Percentiles rank a stretch among this genome's conserved stretches.
phyloP scores from a whole-genome alignment of 2,888 invertebrate genomes.

The Drosophila demipolita region DNA sequence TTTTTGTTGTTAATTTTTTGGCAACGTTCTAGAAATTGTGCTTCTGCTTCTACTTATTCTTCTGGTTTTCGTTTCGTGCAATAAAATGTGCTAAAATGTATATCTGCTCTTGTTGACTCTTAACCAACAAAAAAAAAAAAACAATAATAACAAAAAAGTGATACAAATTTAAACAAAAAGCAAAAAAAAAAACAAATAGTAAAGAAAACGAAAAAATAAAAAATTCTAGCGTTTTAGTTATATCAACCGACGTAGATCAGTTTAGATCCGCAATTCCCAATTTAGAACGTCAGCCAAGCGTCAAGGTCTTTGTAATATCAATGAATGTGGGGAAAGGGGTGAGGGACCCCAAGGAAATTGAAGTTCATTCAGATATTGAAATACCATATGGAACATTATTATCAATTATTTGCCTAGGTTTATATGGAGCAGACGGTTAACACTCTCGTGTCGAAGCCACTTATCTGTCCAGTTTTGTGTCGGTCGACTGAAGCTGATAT shows the following conservation, averaged over 20 bases:
- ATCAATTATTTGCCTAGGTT: constrained; percentile 28
- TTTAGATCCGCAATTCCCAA: constrained; percentile 44
- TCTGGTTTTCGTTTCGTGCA: constrained; percentile 33
- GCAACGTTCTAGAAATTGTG: constrained; percentile 47
- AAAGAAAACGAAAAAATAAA: constrained; percentile 10
- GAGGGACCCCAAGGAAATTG: constrained; percentile 51
- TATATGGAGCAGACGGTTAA: constrained; percentile 20
- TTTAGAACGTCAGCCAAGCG: constrained; percentile 49
- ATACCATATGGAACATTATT: constrained; percentile 34
- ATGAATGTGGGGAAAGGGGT: background rate
- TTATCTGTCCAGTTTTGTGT: constrained; percentile 27
- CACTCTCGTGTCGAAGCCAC: constrained; percentile 8
- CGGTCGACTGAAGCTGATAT: constrained; percentile 23
- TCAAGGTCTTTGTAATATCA: constrained; percentile 75
- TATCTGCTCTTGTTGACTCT: constrained; percentile 35
- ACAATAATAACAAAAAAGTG: constrained; percentile 22
- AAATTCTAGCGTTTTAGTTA: constrained; percentile 29
- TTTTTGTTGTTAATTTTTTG: constrained; percentile 26
- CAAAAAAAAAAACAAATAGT: constrained; percentile 17
- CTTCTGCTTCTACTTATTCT: constrained; percentile 18
- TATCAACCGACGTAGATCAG: constrained; percentile 43
- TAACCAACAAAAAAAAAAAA: constrained; percentile 34
- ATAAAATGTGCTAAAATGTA: constrained; percentile 62
- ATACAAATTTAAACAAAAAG: constrained; percentile 27
- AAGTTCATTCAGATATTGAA: constrained; percentile 41